Evolutionary conservation across 2,797 vertebrate genomes (phyloP), one percentile per base, ranked within the genome.

Genomic region (Psittacula echo): DNA sequence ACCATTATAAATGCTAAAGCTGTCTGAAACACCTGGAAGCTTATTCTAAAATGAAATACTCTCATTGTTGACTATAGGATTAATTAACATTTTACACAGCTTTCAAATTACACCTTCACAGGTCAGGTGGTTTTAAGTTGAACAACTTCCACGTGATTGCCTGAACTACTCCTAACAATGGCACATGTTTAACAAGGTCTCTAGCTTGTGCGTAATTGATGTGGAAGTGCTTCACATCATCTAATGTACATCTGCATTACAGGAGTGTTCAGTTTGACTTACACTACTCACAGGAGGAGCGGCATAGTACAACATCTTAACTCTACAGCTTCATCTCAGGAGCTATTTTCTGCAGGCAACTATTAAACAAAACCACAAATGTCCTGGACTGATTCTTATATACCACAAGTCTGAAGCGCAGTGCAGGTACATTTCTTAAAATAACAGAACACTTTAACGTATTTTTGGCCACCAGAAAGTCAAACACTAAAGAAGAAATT

Each of bases 221-320:
- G 66, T 0, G 13, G 78, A 93, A 94, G 50, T 3, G 32, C 61
- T 34, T 34, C 4, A 60, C 32, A 51, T 18, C 54, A 75, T 20
- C 47, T 15, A 10, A 47, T 0, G 3, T 39, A 26, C 0, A 0
- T 41, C 66, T 68, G 32, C 45, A 4, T 4, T 15, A 13, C 1
- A 61, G 41, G 34, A 93, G 14, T 54, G 5, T 60, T 9, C 73
- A 13, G 23, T 41, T 54, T 32, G 29, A 32, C 42, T 58, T 37
- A 18, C 2, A 15, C 4, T 56, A 44, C 22, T 29, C 68, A 47
- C 8, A 29, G 26, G 6, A 70, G 9, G 6, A 37, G 10, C 2
- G 30, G n/a, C n/a, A 71, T 0, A 42, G 48, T 56, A 80, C 37
- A 56, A 62, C 42, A 71, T 0, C n/a, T 4, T 9, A 37, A 60